Evolutionary conservation across 1,140 invertebrate species (phyloP), one percentile per base, ranked within the genome.

Genomic region (Drosophila lowei): DNA sequence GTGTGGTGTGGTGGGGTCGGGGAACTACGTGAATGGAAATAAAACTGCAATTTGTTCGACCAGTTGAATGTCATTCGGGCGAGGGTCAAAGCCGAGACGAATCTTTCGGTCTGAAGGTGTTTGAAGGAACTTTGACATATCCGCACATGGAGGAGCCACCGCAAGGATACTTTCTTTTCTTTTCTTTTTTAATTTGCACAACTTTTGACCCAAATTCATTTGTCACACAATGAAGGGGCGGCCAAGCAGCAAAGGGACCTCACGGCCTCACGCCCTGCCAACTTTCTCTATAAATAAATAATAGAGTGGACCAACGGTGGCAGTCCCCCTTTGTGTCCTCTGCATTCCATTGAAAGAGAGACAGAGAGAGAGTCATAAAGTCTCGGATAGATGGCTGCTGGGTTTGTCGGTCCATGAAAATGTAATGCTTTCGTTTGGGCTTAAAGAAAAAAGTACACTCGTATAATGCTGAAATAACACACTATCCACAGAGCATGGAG

Each of bases 151-250:
- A 47, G 30, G 16, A 25, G 18, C 23, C 30, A 15, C 16, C 53
- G 28, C 13, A n/a, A 43, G 18, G 38, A 38, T 25, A 70, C 21
- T 46, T 59, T 16, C 47, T 42, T 46, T 34, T 13, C n/a, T 42
- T 13, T 57, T 47, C 42, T 48, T 59, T 81, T 84, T 66, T 85
- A 86, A 85, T 85, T 85, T 85, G 63, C 77, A 80, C 80, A 86
- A 86, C 80, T 85, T 80, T 77, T 86, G 80, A 85, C 80, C 80
- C 80, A 86, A 85, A 85, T 85, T 85, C 81, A 85, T 85, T 86
- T 85, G 80, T 86, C 77, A 85, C 73, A 73, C 56, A 65, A 78
- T 52, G 48, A 34, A 56, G 42, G 58, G 44, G 72, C 77, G 49
- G 9, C 54, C 76, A 66, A 63, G 76, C 80, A 73, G 63, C 66